Conservation (phyloP, 2,113 vertebrate genomes). For the Rhea americana region DNA sequence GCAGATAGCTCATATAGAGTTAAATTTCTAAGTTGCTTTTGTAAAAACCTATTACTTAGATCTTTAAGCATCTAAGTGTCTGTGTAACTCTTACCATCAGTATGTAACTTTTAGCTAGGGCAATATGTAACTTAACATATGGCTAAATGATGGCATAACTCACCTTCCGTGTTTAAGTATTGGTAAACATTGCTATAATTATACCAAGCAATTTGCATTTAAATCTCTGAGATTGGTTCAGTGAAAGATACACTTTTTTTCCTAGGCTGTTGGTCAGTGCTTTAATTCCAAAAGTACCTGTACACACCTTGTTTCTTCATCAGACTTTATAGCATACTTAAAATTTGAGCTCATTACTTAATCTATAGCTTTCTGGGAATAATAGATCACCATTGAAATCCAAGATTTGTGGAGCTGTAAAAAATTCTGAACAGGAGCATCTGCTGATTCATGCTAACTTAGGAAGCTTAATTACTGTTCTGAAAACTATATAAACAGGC, state of each 20-base stretch:
- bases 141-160: background rate
- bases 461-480: background rate
- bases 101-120: background rate
- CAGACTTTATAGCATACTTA: background rate
- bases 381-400: background rate
- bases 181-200: background rate
- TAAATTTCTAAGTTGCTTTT: background rate
- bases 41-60: background rate
- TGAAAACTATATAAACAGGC: background rate
- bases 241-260: background rate
- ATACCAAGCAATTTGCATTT: background rate
- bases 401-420: background rate
- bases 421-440: background rate
- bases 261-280: background rate
- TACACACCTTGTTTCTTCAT: background rate
- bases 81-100: background rate
- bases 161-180: background rate
- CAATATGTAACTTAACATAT: background rate
- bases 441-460: background rate
- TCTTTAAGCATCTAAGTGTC: background rate
- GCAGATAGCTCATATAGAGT: background rate
- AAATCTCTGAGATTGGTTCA: background rate
- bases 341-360: background rate
- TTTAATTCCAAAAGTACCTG: background rate
- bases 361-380: background rate